Base-by-base conservation (phyloP, 2,888 invertebrate genomes). In the Elysia crispata region DNA sequence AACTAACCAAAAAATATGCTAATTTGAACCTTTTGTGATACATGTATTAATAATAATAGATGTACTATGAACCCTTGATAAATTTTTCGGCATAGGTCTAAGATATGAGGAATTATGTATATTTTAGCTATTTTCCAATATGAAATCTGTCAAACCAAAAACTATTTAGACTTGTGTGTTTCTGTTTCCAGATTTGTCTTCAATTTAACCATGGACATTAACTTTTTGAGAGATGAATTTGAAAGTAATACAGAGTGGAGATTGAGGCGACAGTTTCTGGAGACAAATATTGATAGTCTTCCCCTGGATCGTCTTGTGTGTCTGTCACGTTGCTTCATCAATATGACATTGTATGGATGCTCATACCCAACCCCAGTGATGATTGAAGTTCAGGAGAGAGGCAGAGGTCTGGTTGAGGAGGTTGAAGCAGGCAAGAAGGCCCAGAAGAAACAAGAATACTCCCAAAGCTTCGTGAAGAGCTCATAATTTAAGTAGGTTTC, bases 221-320 rank as follows among this genome's bases (percentile, higher is more conserved):
- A 88, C 50, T 82, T 70, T 62, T 84, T 86, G 41, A 82, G 88
- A 25, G 86, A 84, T 81, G 85, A 86, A 18, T 85, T 96, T 87
- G 98, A 98, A 91, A 96, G 96, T 49, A 96, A 96, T 57, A 96
- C 97, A 83, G 98, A 98, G 87, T 98, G 98, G 98, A 94, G 95
- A 83, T 93, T 98, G 28, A 93, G 97, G 15, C 94, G 94, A 74
- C 94, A 94, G 83, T 98, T 98, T 91, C 95, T 98, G 93, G 87
- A 94, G 73, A 94, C 95, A 0, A 96, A 98, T 90, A 95, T 95
- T 86, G 94, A 95, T 15, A 95, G 94, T 86, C 96, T 96, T 89
- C 93, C 95, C 0, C 95, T 96, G 89, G 95, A 95, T 0, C 95
- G 96, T 87, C 92, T 98, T 1, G 94, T 98, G 0, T 97, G 97